These are phyloP conservation scores for Rhinichthys klamathensis DNA, from an alignment of 2,113 vertebrate genomes.

Conservation along the genomic window DNA sequence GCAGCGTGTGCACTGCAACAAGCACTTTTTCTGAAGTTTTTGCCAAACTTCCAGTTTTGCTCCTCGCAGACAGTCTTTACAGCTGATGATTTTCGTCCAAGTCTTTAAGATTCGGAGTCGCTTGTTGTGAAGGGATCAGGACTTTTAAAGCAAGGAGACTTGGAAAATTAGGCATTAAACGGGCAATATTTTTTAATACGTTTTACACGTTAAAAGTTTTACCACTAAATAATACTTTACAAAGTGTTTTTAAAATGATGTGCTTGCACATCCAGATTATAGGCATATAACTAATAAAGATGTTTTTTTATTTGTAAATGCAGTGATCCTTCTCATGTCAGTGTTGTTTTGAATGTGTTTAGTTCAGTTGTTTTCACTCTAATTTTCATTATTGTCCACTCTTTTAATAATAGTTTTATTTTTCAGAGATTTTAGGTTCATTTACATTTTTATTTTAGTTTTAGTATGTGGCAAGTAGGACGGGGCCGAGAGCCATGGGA, in stretches of 20 bases:
- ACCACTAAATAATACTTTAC: too few species aligned
- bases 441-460: not conserved
- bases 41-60: conserved; percentile 16
- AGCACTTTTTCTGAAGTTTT: conserved; percentile 16
- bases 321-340: too few species aligned
- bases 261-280: too few species aligned
- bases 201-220: too few species aligned
- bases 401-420: not conserved
- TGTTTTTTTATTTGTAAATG: too few species aligned
- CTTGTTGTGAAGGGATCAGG: not conserved
- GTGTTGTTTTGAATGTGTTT: not conserved
- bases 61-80: not conserved
- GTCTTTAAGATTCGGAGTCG: not conserved
- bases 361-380: not conserved
- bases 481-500: too few species aligned
- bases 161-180: not conserved
- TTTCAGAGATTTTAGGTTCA: not conserved
- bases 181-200: not conserved
- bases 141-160: not conserved
- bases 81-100: not conserved
- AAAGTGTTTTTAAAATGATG: too few species aligned
- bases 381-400: not conserved
- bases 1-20: conserved; percentile 45
- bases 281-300: too few species aligned
- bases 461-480: not conserved